These are phyloP conservation scores for Aptenodytes forsteri DNA, from an alignment of 2,113 vertebrate genomes.

Conservation along the genomic window DNA sequence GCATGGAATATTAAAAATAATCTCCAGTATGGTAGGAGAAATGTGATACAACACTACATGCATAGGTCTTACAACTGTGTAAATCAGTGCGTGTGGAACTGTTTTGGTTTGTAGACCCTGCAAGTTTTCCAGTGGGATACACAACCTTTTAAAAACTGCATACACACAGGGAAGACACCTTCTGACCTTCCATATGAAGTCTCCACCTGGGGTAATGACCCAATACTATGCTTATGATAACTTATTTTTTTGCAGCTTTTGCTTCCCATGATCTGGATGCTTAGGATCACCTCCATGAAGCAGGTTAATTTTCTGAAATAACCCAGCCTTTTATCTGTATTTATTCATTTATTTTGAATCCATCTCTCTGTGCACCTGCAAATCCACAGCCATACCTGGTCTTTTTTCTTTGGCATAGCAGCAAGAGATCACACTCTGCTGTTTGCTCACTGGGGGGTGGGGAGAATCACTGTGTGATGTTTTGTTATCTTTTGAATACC, in stretches of 20 bases:
- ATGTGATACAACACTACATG: not conserved
- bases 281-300: not conserved
- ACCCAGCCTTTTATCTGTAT: not conserved
- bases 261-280: not conserved
- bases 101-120: not conserved
- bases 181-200: not conserved
- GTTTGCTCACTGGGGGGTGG: not conserved
- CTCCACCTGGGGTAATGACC: not conserved
- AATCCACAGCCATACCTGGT: not conserved
- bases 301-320: not conserved
- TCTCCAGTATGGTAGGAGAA: not conserved
- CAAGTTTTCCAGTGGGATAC: not conserved
- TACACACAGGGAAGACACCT: not conserved
- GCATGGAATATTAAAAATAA: not conserved
- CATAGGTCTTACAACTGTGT: too few relatives aligned
- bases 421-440: not conserved
- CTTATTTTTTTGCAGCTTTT: not conserved
- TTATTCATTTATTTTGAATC: not conserved
- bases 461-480: not conserved
- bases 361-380: not conserved
- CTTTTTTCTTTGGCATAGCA: not conserved
- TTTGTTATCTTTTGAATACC: not conserved
- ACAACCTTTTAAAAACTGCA: not conserved
- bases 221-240: fast-evolving
- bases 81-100: not conserved